A percentile compares a stretch with the other conserved stretches of the same genome.
Conservation (phyloP, 2,113 vertebrate species). For the Protobothrops mucrosquamatus region DNA sequence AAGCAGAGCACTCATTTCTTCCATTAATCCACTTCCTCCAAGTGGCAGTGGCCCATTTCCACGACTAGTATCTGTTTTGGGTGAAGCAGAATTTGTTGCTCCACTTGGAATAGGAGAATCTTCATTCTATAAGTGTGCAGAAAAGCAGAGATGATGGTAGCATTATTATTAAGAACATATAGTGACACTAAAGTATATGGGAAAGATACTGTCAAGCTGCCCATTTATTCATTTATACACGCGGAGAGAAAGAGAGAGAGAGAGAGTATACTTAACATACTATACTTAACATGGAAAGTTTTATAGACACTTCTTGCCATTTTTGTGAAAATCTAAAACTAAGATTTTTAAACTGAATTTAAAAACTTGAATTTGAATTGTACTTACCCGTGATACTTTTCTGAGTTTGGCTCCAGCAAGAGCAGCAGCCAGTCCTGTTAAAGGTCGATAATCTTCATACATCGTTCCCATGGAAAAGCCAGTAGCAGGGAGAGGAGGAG, state of each 20-base stretch:
- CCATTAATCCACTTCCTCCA: slow-evolving; percentile 91
- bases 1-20: slow-evolving; percentile 98
- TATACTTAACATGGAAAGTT: not conserved
- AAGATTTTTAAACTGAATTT: not conserved
- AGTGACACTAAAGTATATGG: not conserved
- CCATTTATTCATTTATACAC: not conserved
- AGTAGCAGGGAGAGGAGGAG: slow-evolving; percentile 86
- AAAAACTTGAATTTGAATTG: not conserved
- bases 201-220: too few species aligned
- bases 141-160: slow-evolving; percentile 26
- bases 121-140: slow-evolving; percentile 73
- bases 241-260: too few species aligned
- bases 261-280: too few species aligned
- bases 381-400: slow-evolving; percentile 91
- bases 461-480: slow-evolving; percentile 74
- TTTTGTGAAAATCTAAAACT: not conserved
- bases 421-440: slow-evolving; percentile 90
- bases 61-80: slow-evolving; percentile 83
- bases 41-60: slow-evolving; percentile 90
- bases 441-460: slow-evolving; percentile 83
- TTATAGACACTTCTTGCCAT: not conserved
- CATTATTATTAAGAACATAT: not conserved
- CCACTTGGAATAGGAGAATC: slow-evolving; percentile 76
- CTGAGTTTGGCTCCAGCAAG: slow-evolving; percentile 94
- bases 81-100: slow-evolving; percentile 66